Evolutionary conservation across 1,140 invertebrate species (phyloP), one percentile per base, ranked within the genome.

Genomic region (Pogonus chalceus): DNA sequence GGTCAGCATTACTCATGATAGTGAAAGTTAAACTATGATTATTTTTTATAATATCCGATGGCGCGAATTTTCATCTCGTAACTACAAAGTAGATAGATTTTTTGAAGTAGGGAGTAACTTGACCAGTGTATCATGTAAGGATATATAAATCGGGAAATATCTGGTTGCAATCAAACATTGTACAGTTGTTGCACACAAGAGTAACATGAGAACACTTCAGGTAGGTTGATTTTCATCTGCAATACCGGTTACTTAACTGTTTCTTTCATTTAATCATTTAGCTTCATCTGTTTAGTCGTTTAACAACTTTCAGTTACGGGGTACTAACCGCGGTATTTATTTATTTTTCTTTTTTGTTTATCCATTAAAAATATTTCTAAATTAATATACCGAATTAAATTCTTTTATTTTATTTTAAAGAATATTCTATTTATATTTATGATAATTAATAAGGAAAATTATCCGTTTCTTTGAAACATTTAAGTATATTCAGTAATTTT

Each of bases 81-180:
- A 14, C 26, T 31, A 31, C 26, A 31, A 14, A 31, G 26, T 31
- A 31, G 26, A 4, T 7, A 4, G 4, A 31, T 4, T 31, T 7
- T 31, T 4, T 7, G 26, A 31, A 31, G 26, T 31, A 31, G 26
- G 26, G 26, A 31, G 26, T 14, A 31, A 31, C 26, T 31, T 31
- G 26, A 31, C 26, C 26, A 12, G 37, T 43, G 18, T 43, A 43
- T 12, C 7, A 10, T 31, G 37, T 12, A 43, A 43, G 37, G 18
- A 43, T 43, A 43, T 43, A 43, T 43, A 43, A 43, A 43, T 43
- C 37, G 37, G 37, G 37, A 43, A 10, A 18, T 43, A 43, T 43
- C 37, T 43, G 9, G 37, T 43, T 43, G 37, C 37, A 43, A 43
- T 43, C 37, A 43, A 7, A 43, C 18, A 12, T 16, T 12, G 3